phyloP scores from a whole-genome alignment of 2,113 vertebrate species.

The Thymallus thymallus region DNA sequence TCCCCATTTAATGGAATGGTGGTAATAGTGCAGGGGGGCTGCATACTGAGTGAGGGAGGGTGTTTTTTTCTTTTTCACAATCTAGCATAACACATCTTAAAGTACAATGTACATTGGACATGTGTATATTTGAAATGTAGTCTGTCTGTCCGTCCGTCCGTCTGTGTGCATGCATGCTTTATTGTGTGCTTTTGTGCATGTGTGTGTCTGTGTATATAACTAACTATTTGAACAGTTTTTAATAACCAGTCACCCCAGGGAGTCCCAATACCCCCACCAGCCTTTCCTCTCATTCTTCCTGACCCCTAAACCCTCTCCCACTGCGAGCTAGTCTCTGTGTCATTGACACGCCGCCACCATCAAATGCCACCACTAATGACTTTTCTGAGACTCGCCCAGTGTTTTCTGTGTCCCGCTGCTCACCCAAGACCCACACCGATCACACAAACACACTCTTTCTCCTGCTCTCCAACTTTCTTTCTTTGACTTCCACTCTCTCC shows the following conservation, averaged over 20 bases:
- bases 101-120: too few species aligned
- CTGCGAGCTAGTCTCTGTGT: slow-evolving; percentile 31
- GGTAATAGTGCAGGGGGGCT: slow-evolving; percentile 1
- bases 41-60: background rate
- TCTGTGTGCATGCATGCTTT: too few species aligned
- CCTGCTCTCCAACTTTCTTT: background rate
- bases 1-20: slow-evolving; percentile 45
- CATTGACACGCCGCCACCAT: slow-evolving; percentile 33
- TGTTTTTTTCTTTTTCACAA: background rate
- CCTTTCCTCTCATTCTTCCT: background rate
- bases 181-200: background rate
- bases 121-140: too few species aligned
- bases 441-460: background rate
- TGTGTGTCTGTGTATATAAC: background rate
- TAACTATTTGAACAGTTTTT: background rate
- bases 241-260: background rate
- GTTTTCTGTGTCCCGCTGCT: slow-evolving; percentile 15
- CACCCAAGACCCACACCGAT: background rate
- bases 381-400: slow-evolving; percentile 17
- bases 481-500: too few species aligned
- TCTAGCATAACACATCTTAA: too few species aligned
- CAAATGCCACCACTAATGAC: slow-evolving; percentile 46
- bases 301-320: slow-evolving; percentile 31
- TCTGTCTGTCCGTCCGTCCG: too few species aligned
- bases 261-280: background rate